Evolutionary conservation across 2,113 vertebrate species (phyloP), one percentile per base, ranked within the genome.

Genomic region (Sylvilagus bachmani): DNA sequence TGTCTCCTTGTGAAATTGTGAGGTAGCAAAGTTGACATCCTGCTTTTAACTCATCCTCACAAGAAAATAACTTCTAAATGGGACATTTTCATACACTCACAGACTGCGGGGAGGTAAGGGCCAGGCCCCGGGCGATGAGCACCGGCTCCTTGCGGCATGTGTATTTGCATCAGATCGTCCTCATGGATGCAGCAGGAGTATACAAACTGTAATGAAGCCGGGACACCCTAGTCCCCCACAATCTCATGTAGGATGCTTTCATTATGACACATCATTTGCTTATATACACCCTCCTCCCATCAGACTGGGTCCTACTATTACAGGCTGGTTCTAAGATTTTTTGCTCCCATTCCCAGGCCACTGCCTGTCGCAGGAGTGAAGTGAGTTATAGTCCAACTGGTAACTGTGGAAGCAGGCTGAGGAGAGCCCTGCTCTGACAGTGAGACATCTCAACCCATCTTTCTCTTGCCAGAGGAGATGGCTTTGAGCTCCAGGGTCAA

Each of bases 11-110:
- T 89, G 36, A 79, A 84, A 74, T 66, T 94, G 2, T 83, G 38
- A 96, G 29, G 58, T 66, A n/a, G 67, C n/a, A 64, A 89, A 93
- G 33, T 33, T 77, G 69, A 61, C 66, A 64, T 31, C 29, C 81
- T 73, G 33, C 22, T 95, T 90, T 90, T 55, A 93, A 71, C 49
- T 88, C 31, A 53, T 64, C 77, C 69, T 93, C 61, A 92, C 1
- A 67, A 81, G 19, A n/a, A 14, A 90, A 87, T 64, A 83, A 73
- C 25, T 61, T 89, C 77, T 91, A 83, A 67, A 38, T 0, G 44
- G 25, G 16, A 58, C 10, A 4, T 49, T 58, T 58, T 74, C 21
- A 80, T 7, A 93, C 0, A 4, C 4, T 62, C 67, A 77, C 4
- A 69, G n/a, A 55, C 21, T 51, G 12, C 5, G 70, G 51, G 38